Base-by-base conservation (phyloP, 1,140 invertebrate genomes). In the Drosophila orosa region DNA sequence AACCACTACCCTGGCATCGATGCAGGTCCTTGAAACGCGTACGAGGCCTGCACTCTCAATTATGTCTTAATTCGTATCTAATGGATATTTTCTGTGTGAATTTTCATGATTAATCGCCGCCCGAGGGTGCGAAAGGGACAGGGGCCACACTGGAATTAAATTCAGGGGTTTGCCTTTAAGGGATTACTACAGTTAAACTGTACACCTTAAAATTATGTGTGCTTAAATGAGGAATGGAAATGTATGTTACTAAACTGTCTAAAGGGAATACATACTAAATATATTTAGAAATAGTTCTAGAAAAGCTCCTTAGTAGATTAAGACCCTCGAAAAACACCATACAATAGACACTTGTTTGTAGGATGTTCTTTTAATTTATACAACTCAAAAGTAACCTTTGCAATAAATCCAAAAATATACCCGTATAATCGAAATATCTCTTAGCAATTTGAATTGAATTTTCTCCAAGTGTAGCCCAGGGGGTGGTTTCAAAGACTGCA, bases 11-110 rank as follows among this genome's bases (percentile, higher is more conserved):
- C 48, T 39, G 29, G 48, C 48, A 52, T 29, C n/a, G 52, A 25
- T 50, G 83, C 83, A 82, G 60, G 65, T 68, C 35, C 83, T 87
- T 78, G 83, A 80, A 60, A 25, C 57, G 69, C 56, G 69, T 74
- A 56, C 60, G 66, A 78, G 47, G 73, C 68, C 66, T 87, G 83
- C 79, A 86, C 83, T 90, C 79, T 90, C 86, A 90, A 90, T 90
- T 90, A 90, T 90, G 87, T 87, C 86, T 90, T 90, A 90, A 90
- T 90, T 90, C 86, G 82, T 80, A 86, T 86, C 86, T 90, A 90
- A 90, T 90, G 86, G 86, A 86, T 82, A 90, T 90, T 87, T 90
- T 90, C 82, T 90, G 79, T 82, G 86, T 69, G 66, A 90, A 86
- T 86, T 82, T 87, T 27, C 83, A 79, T 86, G 83, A 86, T 86